These are phyloP conservation scores for Furcifer pardalis DNA, from an alignment of 2,797 vertebrate genomes.

Conservation along the genomic window DNA sequence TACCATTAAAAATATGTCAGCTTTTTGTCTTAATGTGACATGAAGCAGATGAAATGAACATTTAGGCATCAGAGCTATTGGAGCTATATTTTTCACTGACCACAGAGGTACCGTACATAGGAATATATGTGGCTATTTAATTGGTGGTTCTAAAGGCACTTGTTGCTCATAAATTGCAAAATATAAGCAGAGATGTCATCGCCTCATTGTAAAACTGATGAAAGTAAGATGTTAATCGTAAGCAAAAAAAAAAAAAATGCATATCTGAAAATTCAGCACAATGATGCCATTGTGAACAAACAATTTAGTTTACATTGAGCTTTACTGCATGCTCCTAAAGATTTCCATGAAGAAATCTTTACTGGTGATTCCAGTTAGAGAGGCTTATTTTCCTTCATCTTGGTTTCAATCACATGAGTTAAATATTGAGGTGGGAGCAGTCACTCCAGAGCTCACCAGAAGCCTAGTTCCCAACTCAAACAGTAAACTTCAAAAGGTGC, in stretches of 20 bases:
- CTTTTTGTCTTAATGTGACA: neutral
- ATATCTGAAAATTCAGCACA: too few relatives aligned
- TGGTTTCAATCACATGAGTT: neutral
- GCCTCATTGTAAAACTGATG: neutral
- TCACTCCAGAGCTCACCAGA: neutral
- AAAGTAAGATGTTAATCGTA: neutral
- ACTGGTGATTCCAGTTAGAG: neutral
- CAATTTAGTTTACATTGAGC: neutral
- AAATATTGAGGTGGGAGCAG: neutral
- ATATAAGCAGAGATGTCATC: neutral
- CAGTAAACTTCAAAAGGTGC: neutral
- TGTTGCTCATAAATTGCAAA: neutral
- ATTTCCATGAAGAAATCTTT: neutral
- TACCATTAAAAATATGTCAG: neutral
- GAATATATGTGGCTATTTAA: neutral
- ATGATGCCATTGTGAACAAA: too few relatives aligned
- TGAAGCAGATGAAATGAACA: neutral
- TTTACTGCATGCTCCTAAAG: neutral
- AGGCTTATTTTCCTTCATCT: neutral
- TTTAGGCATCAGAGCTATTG: neutral
- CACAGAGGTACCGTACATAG: neutral
- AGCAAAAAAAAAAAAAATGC: too few relatives aligned
- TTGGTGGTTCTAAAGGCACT: neutral
- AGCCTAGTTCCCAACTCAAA: neutral
- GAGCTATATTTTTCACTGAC: neutral